These are phyloP conservation scores for Polymixis flavicincta DNA, from an alignment of 2,888 invertebrate genomes.

Conservation along the genomic window DNA sequence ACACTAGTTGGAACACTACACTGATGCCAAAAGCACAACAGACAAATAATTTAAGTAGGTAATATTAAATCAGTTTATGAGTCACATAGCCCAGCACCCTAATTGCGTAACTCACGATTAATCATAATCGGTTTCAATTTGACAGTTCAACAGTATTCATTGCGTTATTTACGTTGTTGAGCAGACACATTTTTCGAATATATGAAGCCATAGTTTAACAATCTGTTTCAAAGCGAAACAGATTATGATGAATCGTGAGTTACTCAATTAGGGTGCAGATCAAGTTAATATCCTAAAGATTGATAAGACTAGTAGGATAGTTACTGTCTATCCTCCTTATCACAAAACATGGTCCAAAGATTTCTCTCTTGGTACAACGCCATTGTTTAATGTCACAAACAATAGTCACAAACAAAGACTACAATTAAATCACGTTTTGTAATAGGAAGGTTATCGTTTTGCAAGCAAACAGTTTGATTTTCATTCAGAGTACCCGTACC, in stretches of 20 bases:
- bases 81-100: background rate
- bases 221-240: too few species aligned
- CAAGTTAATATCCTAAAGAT: background rate
- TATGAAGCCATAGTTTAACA: too few species aligned
- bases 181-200: too few species aligned
- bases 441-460: constrained; percentile 15
- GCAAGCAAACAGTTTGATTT: constrained; percentile 41
- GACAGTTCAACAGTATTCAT: too few species aligned
- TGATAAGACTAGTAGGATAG: background rate
- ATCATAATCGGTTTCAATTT: too few species aligned
- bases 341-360: background rate
- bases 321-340: background rate
- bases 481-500: constrained; percentile 26
- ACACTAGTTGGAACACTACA: too few species aligned
- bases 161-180: too few species aligned
- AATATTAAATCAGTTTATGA: background rate
- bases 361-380: background rate
- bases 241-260: too few species aligned
- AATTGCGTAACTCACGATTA: too few species aligned
- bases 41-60: too few species aligned
- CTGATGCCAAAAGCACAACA: too few species aligned
- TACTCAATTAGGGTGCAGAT: too few species aligned
- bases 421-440: constrained; percentile 1
- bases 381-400: constrained; percentile 7
- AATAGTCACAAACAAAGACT: constrained; percentile 12